A percentile compares a stretch with the other conserved stretches of the same genome.
These are phyloP conservation scores for Sminthopsis crassicaudata DNA, from an alignment of 2,113 vertebrate genomes.

Conservation along the genomic window DNA sequence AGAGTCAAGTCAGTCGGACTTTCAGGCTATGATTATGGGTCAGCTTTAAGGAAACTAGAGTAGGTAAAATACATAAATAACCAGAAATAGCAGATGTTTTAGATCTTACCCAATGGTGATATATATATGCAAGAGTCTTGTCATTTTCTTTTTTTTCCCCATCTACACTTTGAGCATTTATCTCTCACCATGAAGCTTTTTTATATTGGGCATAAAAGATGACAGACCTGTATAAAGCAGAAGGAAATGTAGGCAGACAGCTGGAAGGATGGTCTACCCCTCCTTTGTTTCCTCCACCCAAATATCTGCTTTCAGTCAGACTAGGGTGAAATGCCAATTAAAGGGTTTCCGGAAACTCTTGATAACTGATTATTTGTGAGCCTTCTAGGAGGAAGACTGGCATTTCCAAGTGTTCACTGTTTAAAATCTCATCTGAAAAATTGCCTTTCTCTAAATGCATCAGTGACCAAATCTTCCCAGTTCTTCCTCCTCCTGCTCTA, in stretches of 20 bases:
- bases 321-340: conserved; percentile 53
- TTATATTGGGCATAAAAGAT: not conserved
- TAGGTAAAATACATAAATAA: not conserved
- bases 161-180: conserved; percentile 33
- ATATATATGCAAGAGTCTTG: not conserved
- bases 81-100: not conserved
- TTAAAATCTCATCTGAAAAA: conserved; percentile 63
- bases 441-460: conserved; percentile 39
- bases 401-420: conserved; percentile 48
- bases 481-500: conserved; percentile 50
- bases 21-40: conserved; percentile 3
- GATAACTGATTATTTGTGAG: conserved; percentile 52
- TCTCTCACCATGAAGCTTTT: conserved; percentile 5
- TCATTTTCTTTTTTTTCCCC: conserved; percentile 27
- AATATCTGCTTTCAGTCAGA: conserved; percentile 38
- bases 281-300: not conserved
- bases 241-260: conserved; percentile 2
- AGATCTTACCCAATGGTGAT: not conserved
- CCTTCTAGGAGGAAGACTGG: not conserved
- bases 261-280: not conserved
- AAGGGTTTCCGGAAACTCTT: conserved; percentile 57
- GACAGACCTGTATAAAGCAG: not conserved
- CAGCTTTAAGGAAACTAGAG: conserved; percentile 19
- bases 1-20: rapidly evolving
- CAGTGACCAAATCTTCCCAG: conserved; percentile 27